Percentiles rank a stretch among this genome's conserved stretches.
Conservation (phyloP, 92 coral and sea anemone genomes). For the Meandrina meandrites region DNA sequence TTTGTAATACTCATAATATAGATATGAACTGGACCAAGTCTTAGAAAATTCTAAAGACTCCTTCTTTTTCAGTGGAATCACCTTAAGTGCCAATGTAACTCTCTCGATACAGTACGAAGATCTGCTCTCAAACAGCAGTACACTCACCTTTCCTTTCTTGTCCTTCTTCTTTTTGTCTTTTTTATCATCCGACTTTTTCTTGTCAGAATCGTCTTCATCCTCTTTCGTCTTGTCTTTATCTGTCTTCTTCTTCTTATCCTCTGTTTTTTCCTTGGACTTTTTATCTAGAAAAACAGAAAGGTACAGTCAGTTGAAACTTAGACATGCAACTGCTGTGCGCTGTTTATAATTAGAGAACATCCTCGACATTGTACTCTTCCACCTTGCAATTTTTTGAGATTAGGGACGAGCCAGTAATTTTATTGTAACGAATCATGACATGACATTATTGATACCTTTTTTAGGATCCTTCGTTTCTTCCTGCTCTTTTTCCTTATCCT, state of each 20-base stretch:
- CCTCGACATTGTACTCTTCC: too few relatives aligned
- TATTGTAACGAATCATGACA: not conserved
- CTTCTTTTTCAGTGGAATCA: too few relatives aligned
- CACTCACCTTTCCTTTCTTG: conserved; percentile 57
- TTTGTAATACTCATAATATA: too few relatives aligned
- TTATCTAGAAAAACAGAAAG: conserved; percentile 10
- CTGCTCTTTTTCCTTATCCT: conserved; percentile 35
- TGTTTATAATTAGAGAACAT: too few relatives aligned
- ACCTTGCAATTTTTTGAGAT: too few relatives aligned
- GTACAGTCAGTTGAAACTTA: not conserved
- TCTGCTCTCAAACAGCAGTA: too few relatives aligned
- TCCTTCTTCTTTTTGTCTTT: conserved; percentile 53
- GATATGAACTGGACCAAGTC: too few relatives aligned
- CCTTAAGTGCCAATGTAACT: too few relatives aligned
- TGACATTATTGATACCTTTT: conserved; percentile 18
- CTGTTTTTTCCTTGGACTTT: conserved; percentile 21
- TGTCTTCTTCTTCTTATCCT: conserved; percentile 38
- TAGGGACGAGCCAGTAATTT: not conserved
- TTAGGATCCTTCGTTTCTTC: conserved; percentile 31
- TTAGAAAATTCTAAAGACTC: too few relatives aligned
- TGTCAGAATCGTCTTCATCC: conserved; percentile 38
- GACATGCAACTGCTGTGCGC: not conserved
- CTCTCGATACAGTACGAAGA: too few relatives aligned
- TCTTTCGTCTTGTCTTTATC: conserved; percentile 32
- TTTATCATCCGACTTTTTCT: conserved; percentile 26